Conservation (phyloP, 2,113 vertebrate species). For the Glareola pratincola region DNA sequence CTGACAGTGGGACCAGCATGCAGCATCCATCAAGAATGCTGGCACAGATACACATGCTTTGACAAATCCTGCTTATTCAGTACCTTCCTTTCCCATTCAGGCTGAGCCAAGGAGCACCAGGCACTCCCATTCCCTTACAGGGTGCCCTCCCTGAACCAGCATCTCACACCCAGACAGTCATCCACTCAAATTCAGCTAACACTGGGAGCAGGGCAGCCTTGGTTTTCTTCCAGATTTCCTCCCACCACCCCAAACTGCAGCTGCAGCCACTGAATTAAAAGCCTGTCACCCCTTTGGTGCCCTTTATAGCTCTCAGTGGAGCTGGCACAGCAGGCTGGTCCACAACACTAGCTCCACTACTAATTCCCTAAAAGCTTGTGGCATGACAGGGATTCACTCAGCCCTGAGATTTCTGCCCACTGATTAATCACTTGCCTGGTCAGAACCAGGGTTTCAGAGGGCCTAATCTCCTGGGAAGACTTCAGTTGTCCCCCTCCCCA, state of each 20-base stretch:
- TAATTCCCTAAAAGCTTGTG: background rate
- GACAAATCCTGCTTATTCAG: conserved; percentile 23
- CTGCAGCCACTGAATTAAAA: background rate
- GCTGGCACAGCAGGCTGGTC: background rate
- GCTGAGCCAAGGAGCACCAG: conserved; percentile 4
- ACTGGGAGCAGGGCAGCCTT: background rate
- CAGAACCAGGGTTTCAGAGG: background rate
- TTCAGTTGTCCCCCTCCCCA: background rate
- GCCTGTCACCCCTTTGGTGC: background rate
- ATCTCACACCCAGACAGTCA: background rate
- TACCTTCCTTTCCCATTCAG: background rate
- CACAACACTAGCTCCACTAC: background rate
- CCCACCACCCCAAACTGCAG: background rate
- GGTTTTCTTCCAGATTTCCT: background rate
- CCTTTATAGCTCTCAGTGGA: background rate
- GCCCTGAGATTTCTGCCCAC: background rate
- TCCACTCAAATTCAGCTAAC: background rate
- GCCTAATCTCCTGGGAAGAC: background rate
- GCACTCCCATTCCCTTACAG: background rate
- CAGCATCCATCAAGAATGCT: conserved; percentile 1
- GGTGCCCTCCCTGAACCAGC: background rate
- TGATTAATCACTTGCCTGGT: background rate
- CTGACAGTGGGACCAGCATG: background rate
- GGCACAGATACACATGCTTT: background rate
- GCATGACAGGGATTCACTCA: background rate